Evolutionary conservation across 1,140 invertebrate genomes (phyloP).

Genomic region (Lordiphosa mommai): DNA sequence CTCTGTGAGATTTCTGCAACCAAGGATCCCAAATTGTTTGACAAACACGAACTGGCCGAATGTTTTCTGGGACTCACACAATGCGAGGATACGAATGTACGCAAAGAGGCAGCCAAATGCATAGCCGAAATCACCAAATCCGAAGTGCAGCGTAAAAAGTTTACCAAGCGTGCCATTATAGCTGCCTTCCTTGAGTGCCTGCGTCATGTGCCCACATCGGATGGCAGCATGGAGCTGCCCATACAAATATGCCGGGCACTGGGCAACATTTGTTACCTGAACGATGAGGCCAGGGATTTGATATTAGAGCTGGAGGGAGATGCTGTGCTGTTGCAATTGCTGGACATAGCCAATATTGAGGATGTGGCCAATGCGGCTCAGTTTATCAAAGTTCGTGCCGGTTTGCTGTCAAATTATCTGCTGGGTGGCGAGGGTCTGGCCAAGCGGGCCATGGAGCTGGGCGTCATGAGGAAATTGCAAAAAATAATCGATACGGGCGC

Average conservation of each 20-base stretch:
- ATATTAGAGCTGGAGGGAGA: constrained; percentile 84
- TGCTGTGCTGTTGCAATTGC: constrained; percentile 80
- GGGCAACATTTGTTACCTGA: constrained; percentile 93
- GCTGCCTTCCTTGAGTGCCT: constrained; percentile 81
- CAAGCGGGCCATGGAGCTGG: constrained; percentile 84
- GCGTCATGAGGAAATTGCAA: constrained; percentile 83
- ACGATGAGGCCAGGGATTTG: constrained; percentile 85
- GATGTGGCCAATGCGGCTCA: constrained; percentile 75
- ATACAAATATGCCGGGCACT: constrained; percentile 89
- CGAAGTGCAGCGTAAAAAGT: constrained; percentile 84
- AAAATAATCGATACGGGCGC: constrained; percentile 81
- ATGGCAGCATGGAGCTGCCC: constrained; percentile 81
- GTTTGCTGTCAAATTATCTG: constrained; percentile 89
- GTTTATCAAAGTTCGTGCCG: constrained; percentile 83
- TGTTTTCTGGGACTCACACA: constrained; percentile 62
- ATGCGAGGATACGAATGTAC: constrained; percentile 60
- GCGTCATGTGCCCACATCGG: constrained; percentile 55
- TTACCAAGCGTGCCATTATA: constrained; percentile 83
- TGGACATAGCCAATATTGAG: constrained; percentile 77
- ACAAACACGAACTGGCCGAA: constrained; percentile 73
- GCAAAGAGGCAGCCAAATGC: constrained; percentile 82
- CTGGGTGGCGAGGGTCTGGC: constrained; percentile 86
- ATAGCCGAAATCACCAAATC: constrained; percentile 88
- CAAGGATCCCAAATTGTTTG: constrained; percentile 77
- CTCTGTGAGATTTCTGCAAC: constrained; percentile 72